Base-by-base conservation (phyloP, 2,113 vertebrate species). In the Manacus vitellinus region DNA sequence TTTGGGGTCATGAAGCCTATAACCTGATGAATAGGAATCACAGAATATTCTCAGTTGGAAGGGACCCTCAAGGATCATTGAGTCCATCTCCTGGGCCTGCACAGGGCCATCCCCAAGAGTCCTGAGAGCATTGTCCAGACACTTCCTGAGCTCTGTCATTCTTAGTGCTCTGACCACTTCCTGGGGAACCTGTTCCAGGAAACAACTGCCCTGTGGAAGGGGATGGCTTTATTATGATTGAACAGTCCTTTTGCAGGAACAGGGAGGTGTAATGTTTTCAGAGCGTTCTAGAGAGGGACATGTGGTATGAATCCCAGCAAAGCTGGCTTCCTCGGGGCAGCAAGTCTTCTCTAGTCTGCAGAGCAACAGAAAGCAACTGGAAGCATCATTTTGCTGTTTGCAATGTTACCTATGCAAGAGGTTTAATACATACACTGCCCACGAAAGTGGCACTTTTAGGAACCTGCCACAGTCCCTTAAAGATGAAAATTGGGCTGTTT, bases 21-120 rank as follows among this genome's bases (percentile, higher is more conserved):
- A 68, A 19, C 19, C 37, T 67, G 41, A 41, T 54, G 24, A 75
- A 71, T 33, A 20, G 9, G 41, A 56, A 41, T 33, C 35, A 35
- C 25, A 33, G 14, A 43, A 31, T 13, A 49, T 10, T 14, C 21
- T 65, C 59, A 51, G 8, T 28, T 51, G 51, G 31, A 56, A 65
- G 27, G 11, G 11, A 35, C 51, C 18, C 31, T 11, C 21, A 73
- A 22, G 31, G 21, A 35, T 31, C 28, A 41, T 10, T 0, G 2
- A 71, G 16, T 71, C 30, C n/a, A 62, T 0, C n/a, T 31, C 43
- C 25, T 49, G 21, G 51, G 2, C 49, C 35, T 43, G 43, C 67
- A 43, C 14, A 51, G 11, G 11, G 14, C 56, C 17, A 14, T 59
- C 19, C 20, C 10, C 8, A 41, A 4, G 56, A 41, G n/a, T 63